phyloP scores from a whole-genome alignment of 2,797 vertebrate genomes.

The Intellagama lesueurii region DNA sequence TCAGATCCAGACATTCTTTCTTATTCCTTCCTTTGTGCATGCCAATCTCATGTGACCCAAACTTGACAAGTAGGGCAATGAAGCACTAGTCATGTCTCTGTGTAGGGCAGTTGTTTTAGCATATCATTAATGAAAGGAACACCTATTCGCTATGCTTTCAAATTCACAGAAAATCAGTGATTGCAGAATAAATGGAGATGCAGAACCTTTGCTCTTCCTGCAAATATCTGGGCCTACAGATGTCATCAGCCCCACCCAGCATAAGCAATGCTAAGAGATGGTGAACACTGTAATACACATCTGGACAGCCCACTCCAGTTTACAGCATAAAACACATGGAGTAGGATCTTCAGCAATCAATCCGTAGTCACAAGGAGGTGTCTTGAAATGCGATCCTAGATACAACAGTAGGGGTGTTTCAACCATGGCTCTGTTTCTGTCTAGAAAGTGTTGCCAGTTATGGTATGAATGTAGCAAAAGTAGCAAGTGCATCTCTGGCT shows the following conservation, averaged over 20 bases:
- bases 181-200: not conserved
- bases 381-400: not conserved
- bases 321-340: not conserved
- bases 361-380: not conserved
- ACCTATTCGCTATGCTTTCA: not conserved
- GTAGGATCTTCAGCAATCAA: not conserved
- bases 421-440: not conserved
- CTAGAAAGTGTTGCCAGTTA: not conserved
- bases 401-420: not conserved
- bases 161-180: not conserved
- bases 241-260: not conserved
- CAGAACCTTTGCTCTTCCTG: not conserved
- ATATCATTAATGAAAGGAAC: not conserved
- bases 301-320: not conserved
- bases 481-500: not conserved
- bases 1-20: no score
- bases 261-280: not conserved
- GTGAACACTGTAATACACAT: not conserved
- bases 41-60: no score
- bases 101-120: no score
- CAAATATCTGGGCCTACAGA: not conserved
- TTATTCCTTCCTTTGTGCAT: no score
- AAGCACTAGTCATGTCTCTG: no score
- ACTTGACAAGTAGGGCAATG: no score
- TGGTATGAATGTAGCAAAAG: not conserved